These are phyloP conservation scores for Echinometra lucunter DNA, from an alignment of 53 echinoderm and acorn worm genomes.

Conservation along the genomic window DNA sequence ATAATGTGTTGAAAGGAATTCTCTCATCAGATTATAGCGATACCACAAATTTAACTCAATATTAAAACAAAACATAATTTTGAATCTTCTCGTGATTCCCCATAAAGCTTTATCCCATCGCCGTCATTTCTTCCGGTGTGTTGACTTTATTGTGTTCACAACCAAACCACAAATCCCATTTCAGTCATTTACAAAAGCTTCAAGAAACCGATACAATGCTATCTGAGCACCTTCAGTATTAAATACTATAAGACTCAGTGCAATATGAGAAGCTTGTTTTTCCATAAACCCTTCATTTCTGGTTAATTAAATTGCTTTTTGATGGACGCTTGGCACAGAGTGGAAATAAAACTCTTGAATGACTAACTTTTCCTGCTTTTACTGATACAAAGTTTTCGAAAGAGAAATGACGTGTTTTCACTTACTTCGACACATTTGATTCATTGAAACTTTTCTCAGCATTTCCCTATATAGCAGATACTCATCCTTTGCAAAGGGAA, in stretches of 20 bases:
- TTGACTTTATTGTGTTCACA: not conserved
- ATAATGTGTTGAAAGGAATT: not conserved
- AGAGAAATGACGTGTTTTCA: not conserved
- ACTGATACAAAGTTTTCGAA: not conserved
- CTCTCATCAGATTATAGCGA: not conserved
- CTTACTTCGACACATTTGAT: not conserved
- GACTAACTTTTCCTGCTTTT: not conserved
- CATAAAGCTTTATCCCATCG: not conserved
- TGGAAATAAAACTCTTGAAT: not conserved
- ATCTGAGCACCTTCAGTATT: not conserved
- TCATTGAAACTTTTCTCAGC: not conserved
- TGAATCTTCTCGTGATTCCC: not conserved
- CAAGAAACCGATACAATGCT: not conserved
- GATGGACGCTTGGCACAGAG: not conserved
- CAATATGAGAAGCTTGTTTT: not conserved
- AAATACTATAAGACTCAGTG: not conserved
- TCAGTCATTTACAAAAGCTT: not conserved
- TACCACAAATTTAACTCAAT: not conserved
- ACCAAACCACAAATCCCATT: not conserved
- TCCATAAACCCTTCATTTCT: constrained; percentile 10
- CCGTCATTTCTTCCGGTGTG: not conserved
- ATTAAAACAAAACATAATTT: not conserved
- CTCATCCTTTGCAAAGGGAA: not conserved
- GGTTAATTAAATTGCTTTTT: not conserved
- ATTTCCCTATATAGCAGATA: not conserved